Base-by-base conservation (phyloP, 2,797 vertebrate species). In the Acipenser transmontanus region DNA sequence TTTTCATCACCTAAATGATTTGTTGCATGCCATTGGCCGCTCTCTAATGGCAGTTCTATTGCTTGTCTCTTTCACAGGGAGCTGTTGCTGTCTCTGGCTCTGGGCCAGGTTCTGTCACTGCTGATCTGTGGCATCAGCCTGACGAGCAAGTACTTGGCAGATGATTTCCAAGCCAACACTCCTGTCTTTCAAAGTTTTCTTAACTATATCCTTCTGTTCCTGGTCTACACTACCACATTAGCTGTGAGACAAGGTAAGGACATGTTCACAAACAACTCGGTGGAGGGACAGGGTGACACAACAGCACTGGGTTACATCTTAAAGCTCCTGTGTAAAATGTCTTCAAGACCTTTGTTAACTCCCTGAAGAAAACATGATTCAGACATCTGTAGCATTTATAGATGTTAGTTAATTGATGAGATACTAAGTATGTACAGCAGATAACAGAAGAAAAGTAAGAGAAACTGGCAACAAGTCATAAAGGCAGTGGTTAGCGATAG, bases 171-270 rank as follows among this genome's bases (percentile, higher is more conserved):
- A 48, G 95, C 94, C 78, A 94, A 94, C 79, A 98, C 95, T 0
- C 95, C 95, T 0, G 92, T 97, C 76, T 98, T 98, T 81, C 95
- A 98, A 90, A 94, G 93, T 87, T 97, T 98, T 78, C 94, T 97
- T 76, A 96, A 94, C 88, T 98, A 98, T 74, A 96, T 97, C 77
- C 91, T 98, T 66, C 89, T 97, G 47, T 97, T 98, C 80, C 83
- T 98, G 88, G 95, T 98, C 75, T 98, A 98, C 82, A 96, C 95
- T 10, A 97, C 95, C 61, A 97, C 95, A 6, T 80, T 98, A 71
- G 95, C 95, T 6, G 95, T 98, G 70, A 91, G 94, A 75, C 95
- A 96, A 95, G 95, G 95, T 98, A 90, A 84, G 88, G 69, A 50
- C 1, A 11, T 57, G 54, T 6, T n/a, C 14, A 13, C 12, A 11